Conservation (phyloP, 2,888 invertebrate species). For the Epinotia demarniana region DNA sequence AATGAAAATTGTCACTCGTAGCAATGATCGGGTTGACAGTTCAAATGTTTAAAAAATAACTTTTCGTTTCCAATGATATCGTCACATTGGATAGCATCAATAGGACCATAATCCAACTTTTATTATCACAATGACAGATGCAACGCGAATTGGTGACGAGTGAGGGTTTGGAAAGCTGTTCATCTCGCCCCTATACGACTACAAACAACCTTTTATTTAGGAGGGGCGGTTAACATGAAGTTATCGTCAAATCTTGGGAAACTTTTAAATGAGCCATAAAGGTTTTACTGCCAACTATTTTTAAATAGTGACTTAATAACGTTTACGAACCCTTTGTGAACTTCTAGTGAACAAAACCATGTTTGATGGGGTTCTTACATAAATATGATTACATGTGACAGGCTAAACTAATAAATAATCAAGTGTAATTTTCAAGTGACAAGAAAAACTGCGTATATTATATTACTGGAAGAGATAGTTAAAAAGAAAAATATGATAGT, state of each 20-base stretch:
- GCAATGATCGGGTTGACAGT: constrained; percentile 5
- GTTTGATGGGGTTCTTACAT: not conserved
- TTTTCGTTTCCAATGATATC: not conserved
- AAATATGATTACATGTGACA: not conserved
- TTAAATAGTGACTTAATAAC: constrained; percentile 34
- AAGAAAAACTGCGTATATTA: not conserved
- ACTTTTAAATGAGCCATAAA: constrained; percentile 35
- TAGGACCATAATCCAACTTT: constrained; percentile 21
- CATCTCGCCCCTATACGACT: constrained; percentile 21
- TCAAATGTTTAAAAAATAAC: constrained; percentile 5
- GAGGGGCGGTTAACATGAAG: constrained; percentile 30
- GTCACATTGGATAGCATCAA: constrained; percentile 9
- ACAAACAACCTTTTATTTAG: constrained; percentile 22
- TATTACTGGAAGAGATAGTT: not conserved
- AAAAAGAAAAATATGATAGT: not conserved
- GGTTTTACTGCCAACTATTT: constrained; percentile 35
- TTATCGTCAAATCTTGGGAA: constrained; percentile 40
- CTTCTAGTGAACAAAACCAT: constrained; percentile 14
- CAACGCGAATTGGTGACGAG: constrained; percentile 20
- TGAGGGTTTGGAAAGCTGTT: constrained; percentile 3
- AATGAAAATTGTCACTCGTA: not conserved
- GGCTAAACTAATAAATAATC: too few relatives aligned
- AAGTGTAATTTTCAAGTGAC: not conserved
- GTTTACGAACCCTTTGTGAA: constrained; percentile 26
- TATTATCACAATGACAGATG: constrained; percentile 35